A percentile compares a stretch with the other conserved stretches of the same genome.
These are phyloP conservation scores for Notodonta ziczac DNA, from an alignment of 2,888 invertebrate species.

Conservation along the genomic window DNA sequence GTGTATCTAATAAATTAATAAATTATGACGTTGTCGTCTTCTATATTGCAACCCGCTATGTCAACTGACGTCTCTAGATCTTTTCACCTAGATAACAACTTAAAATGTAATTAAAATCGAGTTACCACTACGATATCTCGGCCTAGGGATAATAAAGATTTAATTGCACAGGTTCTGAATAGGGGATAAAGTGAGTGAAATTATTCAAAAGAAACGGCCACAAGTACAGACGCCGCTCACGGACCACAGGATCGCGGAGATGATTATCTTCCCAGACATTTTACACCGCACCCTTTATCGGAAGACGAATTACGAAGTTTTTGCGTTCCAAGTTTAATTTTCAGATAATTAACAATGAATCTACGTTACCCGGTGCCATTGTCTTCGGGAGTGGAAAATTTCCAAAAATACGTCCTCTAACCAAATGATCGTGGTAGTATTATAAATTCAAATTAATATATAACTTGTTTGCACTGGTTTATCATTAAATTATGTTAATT, in stretches of 20 bases:
- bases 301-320: conserved; percentile 34
- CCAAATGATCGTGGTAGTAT: neutral
- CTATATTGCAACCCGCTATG: neutral
- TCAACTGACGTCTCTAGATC: neutral
- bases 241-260: conserved; percentile 28
- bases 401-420: neutral
- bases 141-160: conserved; percentile 65
- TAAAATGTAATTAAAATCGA: conserved; percentile 66
- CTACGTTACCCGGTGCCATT: conserved; percentile 7
- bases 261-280: conserved; percentile 27
- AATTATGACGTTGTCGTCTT: too few relatives aligned
- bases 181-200: conserved; percentile 47
- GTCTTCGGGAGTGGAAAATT: conserved; percentile 7
- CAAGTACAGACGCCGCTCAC: conserved; percentile 26
- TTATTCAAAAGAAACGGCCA: conserved; percentile 48
- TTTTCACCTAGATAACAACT: neutral
- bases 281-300: conserved; percentile 29
- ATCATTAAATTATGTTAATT: conserved; percentile 8
- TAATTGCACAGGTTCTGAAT: conserved; percentile 62
- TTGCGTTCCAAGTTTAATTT: conserved; percentile 20
- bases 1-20: too few relatives aligned
- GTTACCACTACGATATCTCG: conserved; percentile 56
- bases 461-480: conserved; percentile 1
- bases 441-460: neutral
- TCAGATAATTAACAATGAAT: conserved; percentile 16